Evolutionary conservation across 2,888 invertebrate species (phyloP).

Genomic region (Ectemnius continuus): DNA sequence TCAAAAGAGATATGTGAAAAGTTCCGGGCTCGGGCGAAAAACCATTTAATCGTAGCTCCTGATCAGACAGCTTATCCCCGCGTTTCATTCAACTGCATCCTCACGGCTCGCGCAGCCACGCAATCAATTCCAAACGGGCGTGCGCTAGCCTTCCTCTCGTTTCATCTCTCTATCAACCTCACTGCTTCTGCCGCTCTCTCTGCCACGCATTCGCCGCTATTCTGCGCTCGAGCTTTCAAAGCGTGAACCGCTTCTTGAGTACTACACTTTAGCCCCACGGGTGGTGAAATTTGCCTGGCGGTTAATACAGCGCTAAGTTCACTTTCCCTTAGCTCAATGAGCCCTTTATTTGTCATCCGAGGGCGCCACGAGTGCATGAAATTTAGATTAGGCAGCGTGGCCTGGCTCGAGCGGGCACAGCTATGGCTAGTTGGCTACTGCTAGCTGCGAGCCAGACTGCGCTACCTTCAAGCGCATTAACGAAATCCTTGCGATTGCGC

Average conservation of each 20-base stretch:
- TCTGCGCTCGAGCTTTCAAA: conserved; percentile 7
- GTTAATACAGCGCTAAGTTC: not conserved
- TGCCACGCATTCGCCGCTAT: conserved; percentile 16
- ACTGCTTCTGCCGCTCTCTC: not conserved
- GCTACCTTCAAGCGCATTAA: conserved; percentile 45
- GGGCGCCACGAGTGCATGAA: conserved; percentile 1
- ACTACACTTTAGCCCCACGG: not conserved
- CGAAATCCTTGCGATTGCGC: conserved; percentile 32
- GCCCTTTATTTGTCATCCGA: not conserved
- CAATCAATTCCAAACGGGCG: not conserved
- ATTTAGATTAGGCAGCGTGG: conserved; percentile 15
- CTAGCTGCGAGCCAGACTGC: no score
- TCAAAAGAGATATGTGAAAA: not conserved
- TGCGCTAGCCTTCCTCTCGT: no score
- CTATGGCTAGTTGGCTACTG: no score
- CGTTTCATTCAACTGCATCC: conserved; percentile 10
- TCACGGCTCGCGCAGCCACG: conserved; percentile 3
- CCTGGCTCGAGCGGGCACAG: no score
- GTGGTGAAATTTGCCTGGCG: no score
- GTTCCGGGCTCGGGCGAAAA: not conserved
- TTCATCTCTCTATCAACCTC: no score
- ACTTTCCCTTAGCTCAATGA: conserved; percentile 1
- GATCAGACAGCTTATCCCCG: not conserved
- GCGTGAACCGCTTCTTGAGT: conserved; percentile 8
- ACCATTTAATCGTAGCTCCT: not conserved